Evolutionary conservation across 2,888 invertebrate genomes (phyloP).

Genomic region (Mamestra brassicae): DNA sequence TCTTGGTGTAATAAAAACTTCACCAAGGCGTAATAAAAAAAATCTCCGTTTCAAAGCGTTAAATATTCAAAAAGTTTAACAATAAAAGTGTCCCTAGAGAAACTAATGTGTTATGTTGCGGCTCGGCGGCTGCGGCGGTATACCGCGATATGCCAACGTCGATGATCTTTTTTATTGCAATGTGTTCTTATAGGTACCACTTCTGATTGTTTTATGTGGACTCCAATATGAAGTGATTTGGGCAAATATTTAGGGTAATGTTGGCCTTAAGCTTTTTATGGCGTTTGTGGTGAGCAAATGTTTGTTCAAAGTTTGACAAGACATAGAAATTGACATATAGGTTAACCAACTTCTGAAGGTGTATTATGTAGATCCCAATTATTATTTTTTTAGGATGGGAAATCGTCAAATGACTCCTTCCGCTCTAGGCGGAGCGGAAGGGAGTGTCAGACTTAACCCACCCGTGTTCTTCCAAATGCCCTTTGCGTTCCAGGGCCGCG

Average conservation of each 20-base stretch:
- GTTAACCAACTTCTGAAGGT: not conserved
- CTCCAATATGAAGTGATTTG: slow-evolving; percentile 28
- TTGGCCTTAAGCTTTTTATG: slow-evolving; percentile 34
- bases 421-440: too few species aligned
- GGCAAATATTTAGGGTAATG: slow-evolving; percentile 38
- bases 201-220: slow-evolving; percentile 51
- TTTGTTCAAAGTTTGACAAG: slow-evolving; percentile 23
- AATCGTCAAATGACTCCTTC: too few species aligned
- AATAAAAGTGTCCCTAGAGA: slow-evolving; percentile 79
- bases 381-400: too few species aligned
- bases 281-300: slow-evolving; percentile 8
- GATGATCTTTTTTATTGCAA: slow-evolving; percentile 58
- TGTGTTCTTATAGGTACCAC: slow-evolving; percentile 36
- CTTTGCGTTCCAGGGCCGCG: too few species aligned
- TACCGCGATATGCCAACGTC: slow-evolving; percentile 34
- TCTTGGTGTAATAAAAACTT: slow-evolving; percentile 85
- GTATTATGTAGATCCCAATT: not conserved
- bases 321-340: not conserved
- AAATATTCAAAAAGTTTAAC: slow-evolving; percentile 84
- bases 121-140: slow-evolving; percentile 52
- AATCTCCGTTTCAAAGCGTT: slow-evolving; percentile 82
- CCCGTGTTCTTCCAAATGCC: too few species aligned
- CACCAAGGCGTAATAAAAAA: slow-evolving; percentile 83
- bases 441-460: too few species aligned
- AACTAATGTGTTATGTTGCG: slow-evolving; percentile 71